Evolutionary conservation across 2,797 vertebrate species (phyloP).

Genomic region (Sternarchorhynchus goeldii): DNA sequence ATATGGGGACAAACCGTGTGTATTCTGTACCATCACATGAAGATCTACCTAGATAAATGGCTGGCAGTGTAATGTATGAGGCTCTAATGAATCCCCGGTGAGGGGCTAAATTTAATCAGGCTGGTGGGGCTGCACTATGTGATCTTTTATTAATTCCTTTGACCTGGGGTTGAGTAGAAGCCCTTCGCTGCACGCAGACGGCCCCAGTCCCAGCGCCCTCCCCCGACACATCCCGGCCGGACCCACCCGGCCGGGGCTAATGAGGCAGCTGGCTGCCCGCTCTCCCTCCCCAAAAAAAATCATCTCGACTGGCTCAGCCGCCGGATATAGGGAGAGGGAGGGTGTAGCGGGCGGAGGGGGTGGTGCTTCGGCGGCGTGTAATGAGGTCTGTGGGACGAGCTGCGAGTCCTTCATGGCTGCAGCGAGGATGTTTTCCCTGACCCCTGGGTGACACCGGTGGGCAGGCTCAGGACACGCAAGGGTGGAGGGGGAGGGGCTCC

Average conservation of each 20-base stretch:
- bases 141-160: constrained; percentile 97
- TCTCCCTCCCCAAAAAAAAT: constrained; percentile 48
- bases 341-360: constrained; percentile 53
- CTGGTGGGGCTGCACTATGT: constrained; percentile 58
- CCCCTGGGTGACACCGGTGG: constrained; percentile 75
- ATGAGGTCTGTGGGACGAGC: constrained; percentile 89
- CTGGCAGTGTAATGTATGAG: constrained; percentile 73
- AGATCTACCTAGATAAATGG: constrained; percentile 22
- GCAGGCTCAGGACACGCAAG: constrained; percentile 72
- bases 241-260: constrained; percentile 81
- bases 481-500: constrained; percentile 34
- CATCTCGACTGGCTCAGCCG: constrained; percentile 68
- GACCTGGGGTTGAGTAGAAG: constrained; percentile 90
- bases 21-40: constrained; percentile 16
- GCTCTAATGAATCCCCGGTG: constrained; percentile 81
- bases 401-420: constrained; percentile 42
- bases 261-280: constrained; percentile 81
- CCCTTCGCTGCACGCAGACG: constrained; percentile 86
- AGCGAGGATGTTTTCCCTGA: constrained; percentile 76
- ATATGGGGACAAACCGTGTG: constrained; percentile 3
- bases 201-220: constrained; percentile 85
- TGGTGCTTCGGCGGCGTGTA: constrained; percentile 84
- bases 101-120: constrained; percentile 59
- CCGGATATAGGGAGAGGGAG: constrained; percentile 61
- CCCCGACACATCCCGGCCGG: constrained; percentile 80